A percentile compares a stretch with the other conserved stretches of the same genome.
Conservation (phyloP, 2,888 invertebrate species). For the Catocala nupta region DNA sequence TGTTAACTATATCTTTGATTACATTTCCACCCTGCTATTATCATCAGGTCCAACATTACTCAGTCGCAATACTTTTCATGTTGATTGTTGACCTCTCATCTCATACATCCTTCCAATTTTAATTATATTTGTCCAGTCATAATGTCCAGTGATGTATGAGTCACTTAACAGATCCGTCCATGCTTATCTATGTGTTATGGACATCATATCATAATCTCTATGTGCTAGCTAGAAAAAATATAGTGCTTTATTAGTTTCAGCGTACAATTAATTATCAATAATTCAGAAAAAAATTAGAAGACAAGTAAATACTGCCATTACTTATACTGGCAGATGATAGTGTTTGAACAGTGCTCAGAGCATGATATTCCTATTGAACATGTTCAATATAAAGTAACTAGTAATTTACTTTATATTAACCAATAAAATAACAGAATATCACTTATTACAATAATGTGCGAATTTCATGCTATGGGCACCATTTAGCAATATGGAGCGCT, state of each 20-base stretch:
- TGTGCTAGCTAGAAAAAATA: conserved; percentile 72
- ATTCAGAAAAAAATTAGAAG: not conserved
- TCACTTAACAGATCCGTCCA: conserved; percentile 82
- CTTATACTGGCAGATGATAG: conserved; percentile 9
- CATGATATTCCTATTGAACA: conserved; percentile 52
- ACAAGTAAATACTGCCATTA: conserved; percentile 5
- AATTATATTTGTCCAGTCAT: conserved; percentile 30
- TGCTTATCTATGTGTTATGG: conserved; percentile 64
- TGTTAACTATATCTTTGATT: conserved; percentile 83
- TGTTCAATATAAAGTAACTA: not conserved
- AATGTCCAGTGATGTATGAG: conserved; percentile 46
- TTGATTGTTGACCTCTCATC: conserved; percentile 62
- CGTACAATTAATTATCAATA: not conserved
- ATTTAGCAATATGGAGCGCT: conserved; percentile 53
- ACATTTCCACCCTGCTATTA: conserved; percentile 83
- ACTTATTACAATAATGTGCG: not conserved
- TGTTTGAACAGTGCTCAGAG: conserved; percentile 61
- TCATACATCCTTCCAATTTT: conserved; percentile 55
- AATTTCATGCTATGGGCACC: conserved; percentile 65
- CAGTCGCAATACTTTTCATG: conserved; percentile 71
- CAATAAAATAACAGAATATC: not conserved
- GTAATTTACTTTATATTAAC: conserved; percentile 4
- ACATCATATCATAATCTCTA: conserved; percentile 52
- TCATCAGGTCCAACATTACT: conserved; percentile 75
- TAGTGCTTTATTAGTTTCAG: conserved; percentile 42